A percentile compares a stretch with the other conserved stretches of the same genome.
These are phyloP conservation scores for Mus musculus DNA, from an alignment of 2,113 vertebrate species.

Conservation along the genomic window GRCm39 chr11:23977501-23978000, in stretches of 20 bases:
- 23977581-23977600: not conserved
- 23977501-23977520: not conserved
- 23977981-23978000: not conserved
- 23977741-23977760: not conserved
- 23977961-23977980: not conserved
- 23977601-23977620: constrained; percentile 21
- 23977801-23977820: not conserved
- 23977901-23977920: not conserved
- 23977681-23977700: not conserved
- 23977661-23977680: not conserved
- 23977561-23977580: not conserved
- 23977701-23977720: not conserved
- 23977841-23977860: not conserved
- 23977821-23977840: not conserved
- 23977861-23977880: not conserved
- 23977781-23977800: not conserved
- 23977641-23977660: constrained; percentile 3
- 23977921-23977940: not conserved
- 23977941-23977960: not conserved
- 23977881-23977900: not conserved
- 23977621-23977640: not conserved
- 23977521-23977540: not conserved
- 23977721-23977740: not conserved
- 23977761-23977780: constrained; percentile 12
- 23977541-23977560: not conserved